These are phyloP conservation scores for Philopedon plagiatum DNA, from an alignment of 2,888 invertebrate genomes.

Conservation along the genomic window DNA sequence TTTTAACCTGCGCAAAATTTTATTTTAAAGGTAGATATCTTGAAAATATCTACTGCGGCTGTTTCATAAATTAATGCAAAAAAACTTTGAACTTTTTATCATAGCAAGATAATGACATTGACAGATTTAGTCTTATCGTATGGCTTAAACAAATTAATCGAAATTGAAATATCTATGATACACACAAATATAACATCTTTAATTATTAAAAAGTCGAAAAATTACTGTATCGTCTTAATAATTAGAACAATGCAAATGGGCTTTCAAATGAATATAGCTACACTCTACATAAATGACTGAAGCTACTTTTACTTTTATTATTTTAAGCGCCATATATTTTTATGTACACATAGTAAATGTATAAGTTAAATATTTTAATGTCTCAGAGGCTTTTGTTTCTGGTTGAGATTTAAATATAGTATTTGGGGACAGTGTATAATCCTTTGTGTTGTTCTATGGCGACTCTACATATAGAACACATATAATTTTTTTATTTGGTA, in stretches of 20 bases:
- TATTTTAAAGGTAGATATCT: too few species aligned
- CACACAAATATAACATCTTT: constrained; percentile 8
- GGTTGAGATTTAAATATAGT: constrained; percentile 16
- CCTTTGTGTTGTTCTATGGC: neutral
- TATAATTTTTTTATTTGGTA: constrained; percentile 27
- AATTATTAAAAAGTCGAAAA: constrained; percentile 3
- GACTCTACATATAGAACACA: constrained; percentile 35
- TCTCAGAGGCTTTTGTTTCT: constrained; percentile 23
- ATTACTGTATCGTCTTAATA: constrained; percentile 47
- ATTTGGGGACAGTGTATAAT: constrained; percentile 10
- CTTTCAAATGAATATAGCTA: constrained; percentile 56
- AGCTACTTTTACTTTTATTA: constrained; percentile 62
- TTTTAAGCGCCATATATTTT: constrained; percentile 64
- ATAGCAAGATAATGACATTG: neutral
- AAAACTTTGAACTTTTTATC: neutral
- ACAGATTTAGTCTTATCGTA: neutral
- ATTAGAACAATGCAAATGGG: constrained; percentile 47
- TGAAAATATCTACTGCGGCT: too few species aligned
- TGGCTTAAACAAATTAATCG: neutral
- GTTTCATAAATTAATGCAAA: too few species aligned
- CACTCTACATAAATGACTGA: constrained; percentile 60
- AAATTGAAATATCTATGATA: neutral
- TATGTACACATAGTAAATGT: constrained; percentile 63
- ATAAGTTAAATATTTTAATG: constrained; percentile 52
- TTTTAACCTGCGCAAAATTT: too few species aligned